Evolutionary conservation across 2,888 invertebrate genomes (phyloP).

Genomic region (Drosophila paramelanica): DNA sequence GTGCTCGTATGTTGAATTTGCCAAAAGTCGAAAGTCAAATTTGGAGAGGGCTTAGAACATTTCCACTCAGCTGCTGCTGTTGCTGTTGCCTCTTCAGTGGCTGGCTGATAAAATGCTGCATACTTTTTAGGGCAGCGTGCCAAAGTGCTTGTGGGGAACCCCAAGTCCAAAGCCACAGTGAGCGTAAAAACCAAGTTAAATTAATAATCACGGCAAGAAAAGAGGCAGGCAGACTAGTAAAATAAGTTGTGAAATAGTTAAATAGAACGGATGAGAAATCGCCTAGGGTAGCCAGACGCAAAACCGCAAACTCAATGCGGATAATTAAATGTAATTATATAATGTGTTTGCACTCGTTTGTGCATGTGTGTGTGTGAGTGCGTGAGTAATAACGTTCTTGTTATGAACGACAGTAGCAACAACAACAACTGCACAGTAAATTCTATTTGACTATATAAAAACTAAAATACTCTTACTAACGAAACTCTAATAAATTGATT

Average conservation of each 20-base stretch:
- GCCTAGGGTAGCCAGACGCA: slow-evolving; percentile 7
- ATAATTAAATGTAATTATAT: slow-evolving; percentile 79
- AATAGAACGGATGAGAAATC: slow-evolving; percentile 8
- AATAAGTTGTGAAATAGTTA: slow-evolving; percentile 17
- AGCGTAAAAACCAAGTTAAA: slow-evolving; percentile 50
- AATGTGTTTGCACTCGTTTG: slow-evolving; percentile 57
- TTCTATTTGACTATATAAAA: slow-evolving; percentile 4
- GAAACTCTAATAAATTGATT: not conserved
- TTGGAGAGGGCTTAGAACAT: not conserved
- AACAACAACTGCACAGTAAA: slow-evolving; percentile 15
- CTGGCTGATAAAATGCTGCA: slow-evolving; percentile 54
- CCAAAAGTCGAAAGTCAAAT: slow-evolving; percentile 20
- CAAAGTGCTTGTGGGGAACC: slow-evolving; percentile 25
- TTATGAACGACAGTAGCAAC: slow-evolving; percentile 25
- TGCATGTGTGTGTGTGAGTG: slow-evolving; percentile 17
- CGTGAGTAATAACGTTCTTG: slow-evolving; percentile 53
- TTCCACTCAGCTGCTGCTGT: slow-evolving; percentile 2
- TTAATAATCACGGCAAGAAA: slow-evolving; percentile 58
- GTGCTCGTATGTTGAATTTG: slow-evolving; percentile 27
- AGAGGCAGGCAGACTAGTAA: not conserved
- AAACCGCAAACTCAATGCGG: slow-evolving; percentile 71
- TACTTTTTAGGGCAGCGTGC: slow-evolving; percentile 42
- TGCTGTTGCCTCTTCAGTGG: slow-evolving; percentile 16
- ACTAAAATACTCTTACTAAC: not conserved
- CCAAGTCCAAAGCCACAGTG: slow-evolving; percentile 14